Conservation (phyloP, 2,888 invertebrate genomes). For the Belgica antarctica region DNA sequence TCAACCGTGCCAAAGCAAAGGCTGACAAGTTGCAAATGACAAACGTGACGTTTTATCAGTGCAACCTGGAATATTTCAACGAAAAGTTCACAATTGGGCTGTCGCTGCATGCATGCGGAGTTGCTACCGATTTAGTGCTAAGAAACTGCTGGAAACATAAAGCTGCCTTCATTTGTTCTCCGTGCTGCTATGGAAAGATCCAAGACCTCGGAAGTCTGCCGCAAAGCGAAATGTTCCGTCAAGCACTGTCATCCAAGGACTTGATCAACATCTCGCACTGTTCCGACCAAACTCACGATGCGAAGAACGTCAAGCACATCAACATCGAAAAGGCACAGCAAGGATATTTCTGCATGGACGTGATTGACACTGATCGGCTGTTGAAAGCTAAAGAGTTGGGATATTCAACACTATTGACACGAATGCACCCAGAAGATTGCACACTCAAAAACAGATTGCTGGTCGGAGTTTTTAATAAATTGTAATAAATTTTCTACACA, state of each 20-base stretch:
- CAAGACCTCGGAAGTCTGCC: slow-evolving; percentile 53
- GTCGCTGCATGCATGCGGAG: slow-evolving; percentile 90
- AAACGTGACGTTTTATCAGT: slow-evolving; percentile 79
- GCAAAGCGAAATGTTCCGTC: slow-evolving; percentile 44
- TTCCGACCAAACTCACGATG: slow-evolving; percentile 85
- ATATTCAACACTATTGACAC: slow-evolving; percentile 72
- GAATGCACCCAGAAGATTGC: slow-evolving; percentile 75
- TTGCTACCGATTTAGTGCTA: slow-evolving; percentile 89
- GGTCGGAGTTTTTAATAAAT: too few relatives aligned
- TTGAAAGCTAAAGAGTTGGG: slow-evolving; percentile 71
- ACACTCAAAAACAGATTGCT: slow-evolving; percentile 74
- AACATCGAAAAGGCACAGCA: slow-evolving; percentile 58
- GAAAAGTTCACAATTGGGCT: slow-evolving; percentile 81
- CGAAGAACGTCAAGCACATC: slow-evolving; percentile 51
- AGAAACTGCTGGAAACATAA: slow-evolving; percentile 72
- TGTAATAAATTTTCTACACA: too few relatives aligned
- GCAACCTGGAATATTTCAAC: slow-evolving; percentile 86
- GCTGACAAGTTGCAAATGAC: slow-evolving; percentile 64
- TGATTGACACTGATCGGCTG: slow-evolving; percentile 83
- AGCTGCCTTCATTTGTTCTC: slow-evolving; percentile 85
- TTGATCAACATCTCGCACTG: slow-evolving; percentile 83
- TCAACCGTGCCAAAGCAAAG: slow-evolving; percentile 70
- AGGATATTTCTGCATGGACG: slow-evolving; percentile 82
- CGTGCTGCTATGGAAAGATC: slow-evolving; percentile 91
- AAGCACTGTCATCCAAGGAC: slow-evolving; percentile 56